Base-by-base conservation (phyloP, 1,140 invertebrate genomes). In the Drosophila malerkotliana region DNA sequence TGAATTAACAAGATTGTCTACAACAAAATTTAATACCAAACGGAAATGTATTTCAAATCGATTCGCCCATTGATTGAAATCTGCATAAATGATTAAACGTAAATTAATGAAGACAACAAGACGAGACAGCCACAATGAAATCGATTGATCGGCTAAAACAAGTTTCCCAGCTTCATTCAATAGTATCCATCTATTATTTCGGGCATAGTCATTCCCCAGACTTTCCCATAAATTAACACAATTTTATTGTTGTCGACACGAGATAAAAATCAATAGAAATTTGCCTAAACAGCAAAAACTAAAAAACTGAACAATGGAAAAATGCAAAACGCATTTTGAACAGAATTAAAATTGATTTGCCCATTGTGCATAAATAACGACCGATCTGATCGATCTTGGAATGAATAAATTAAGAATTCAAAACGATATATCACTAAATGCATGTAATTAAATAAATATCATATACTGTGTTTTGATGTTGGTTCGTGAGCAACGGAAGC, bases 161-260 rank as follows among this genome's bases (percentile, higher is more conserved):
- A 82, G 82, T 85, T 44, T 87, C 69, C 73, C 63, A 62, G 52
- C 77, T 66, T 64, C 69, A 69, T 69, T 69, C 66, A 69, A 57
- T 44, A 68, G 51, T 72, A 59, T 59, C 34, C 45, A 30, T 47
- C 41, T 72, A 56, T 14, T 66, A 52, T 72, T 49, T 30, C 18
- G 41, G 64, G 44, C 52, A 69, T 67, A 53, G 75, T 37, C 64
- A 78, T 71, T 81, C 58, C 53, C 30, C 21, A 48, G 57, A 72
- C 75, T 85, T 82, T 85, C 83, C 79, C 78, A 85, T 85, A 85
- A 85, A 85, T 85, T 82, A 85, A 85, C 78, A 85, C 74, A 85
- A 85, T 85, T 85, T 85, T 87, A 85, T 87, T 87, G 79, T 83
- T 87, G 82, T 87, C 78, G 78, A 85, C 82, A 77, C 79, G 79